Evolutionary conservation across 2,113 vertebrate genomes (phyloP), one percentile per base, ranked within the genome.

Genomic region (Polypterus senegalus): DNA sequence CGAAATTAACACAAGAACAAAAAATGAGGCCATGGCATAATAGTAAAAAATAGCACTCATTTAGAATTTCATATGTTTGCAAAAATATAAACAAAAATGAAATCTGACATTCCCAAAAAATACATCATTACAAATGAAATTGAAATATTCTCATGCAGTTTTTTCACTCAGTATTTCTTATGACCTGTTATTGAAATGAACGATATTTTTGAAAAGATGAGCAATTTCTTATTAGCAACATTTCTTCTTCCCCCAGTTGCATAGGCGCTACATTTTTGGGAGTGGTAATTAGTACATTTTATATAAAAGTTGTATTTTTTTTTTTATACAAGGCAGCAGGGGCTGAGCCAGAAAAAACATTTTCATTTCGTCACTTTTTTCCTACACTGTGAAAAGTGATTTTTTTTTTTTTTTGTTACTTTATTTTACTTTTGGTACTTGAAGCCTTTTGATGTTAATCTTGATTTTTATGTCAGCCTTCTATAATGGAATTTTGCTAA

Each of bases 401-500:
- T 46, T 46, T 51, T 6, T 46, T 46, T 51, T 6, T 27, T 27
- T 27, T 27, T 27, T 27, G 27, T 27, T 27, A 27, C 27, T 27
- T 27, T 27, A 27, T 27, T 59, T 5, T 59, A 59, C 47, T 59
- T 59, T 46, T 59, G 43, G 43, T 59, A 47, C 49, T 7, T 7
- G 49, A 9, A 59, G 44, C 46, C n/a, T 11, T 57, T 6, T 44
- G 46, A 57, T 8, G 11, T 57, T 46, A 57, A 46, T 57, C 56
- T 47, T 9, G 45, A 47, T 7, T 45, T 9, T 47, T 57, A 47
- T 58, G 27, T 27, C 27, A 27, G 27, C 27, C 27, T 63, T 58
- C 62, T 57, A 44, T 27, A 54, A 51, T 57, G 49, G 45, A 58
- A 58, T 63, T 58, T 63, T 45, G 5, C 47, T 7, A 63, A 58